Evolutionary conservation across 2,888 invertebrate genomes (phyloP), one percentile per base, ranked within the genome.

Genomic region (Ditula angustiorana): DNA sequence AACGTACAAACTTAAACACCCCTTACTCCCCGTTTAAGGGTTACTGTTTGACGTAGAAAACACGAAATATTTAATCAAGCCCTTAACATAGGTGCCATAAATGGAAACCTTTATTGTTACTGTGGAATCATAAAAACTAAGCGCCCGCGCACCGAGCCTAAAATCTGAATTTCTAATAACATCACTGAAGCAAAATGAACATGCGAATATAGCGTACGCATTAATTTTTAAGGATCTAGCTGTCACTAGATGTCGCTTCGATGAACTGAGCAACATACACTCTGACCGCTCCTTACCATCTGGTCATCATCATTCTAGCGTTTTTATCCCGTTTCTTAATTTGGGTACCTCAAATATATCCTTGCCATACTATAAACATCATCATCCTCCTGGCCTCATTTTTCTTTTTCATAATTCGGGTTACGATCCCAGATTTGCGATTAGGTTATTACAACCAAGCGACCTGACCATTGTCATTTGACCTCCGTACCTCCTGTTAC

Each of bases 81-180:
- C 62, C 60, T 69, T 70, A 69, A 73, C 70, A 75, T 77, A 72
- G 69, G 67, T 71, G 73, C 69, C 70, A 77, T 82, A 79, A 77
- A 76, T 67, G 74, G 69, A 35, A 68, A 70, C 71, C 71, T 69
- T 68, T 68, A 70, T 67, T 74, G 70, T 79, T 76, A 76, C 76
- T 74, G 49, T 70, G 68, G 70, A 70, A 69, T 75, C 79, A 76
- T 90, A 88, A 90, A 89, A 90, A 87, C 82, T 86, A 86, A 88
- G 82, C 76, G 79, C 66, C 71, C 2, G 70, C 78, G 76, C 79
- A 70, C 71, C 77, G 74, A 76, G 77, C 79, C 78, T 81, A 78
- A 87, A 87, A 88, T 90, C 88, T 88, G 85, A 90, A 90, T 87
- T 85, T 87, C 88, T 88, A 88, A 90, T 89, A 87, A 84, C 83